Conservation (phyloP, 1,140 invertebrate species). For the Onthophagus taurus region DNA sequence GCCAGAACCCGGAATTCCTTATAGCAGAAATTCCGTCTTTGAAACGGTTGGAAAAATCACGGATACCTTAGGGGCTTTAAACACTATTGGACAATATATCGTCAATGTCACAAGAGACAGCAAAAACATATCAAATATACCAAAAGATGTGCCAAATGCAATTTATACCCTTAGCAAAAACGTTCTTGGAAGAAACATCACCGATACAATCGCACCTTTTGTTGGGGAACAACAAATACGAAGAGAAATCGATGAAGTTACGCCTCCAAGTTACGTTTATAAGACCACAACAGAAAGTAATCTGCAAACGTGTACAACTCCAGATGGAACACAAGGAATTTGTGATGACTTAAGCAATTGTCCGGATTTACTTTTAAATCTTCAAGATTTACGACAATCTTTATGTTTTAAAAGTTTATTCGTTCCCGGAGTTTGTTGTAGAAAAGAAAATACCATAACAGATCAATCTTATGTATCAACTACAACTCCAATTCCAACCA, state of each 20-base stretch:
- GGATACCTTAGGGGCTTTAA: conserved; percentile 63
- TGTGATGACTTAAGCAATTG: conserved; percentile 85
- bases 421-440: conserved; percentile 86
- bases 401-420: conserved; percentile 88
- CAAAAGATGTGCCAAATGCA: conserved; percentile 55
- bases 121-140: conserved; percentile 34
- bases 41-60: conserved; percentile 51
- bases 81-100: conserved; percentile 72
- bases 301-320: conserved; percentile 61
- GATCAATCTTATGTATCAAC: conserved; percentile 23
- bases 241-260: conserved; percentile 8
- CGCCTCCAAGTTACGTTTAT: conserved; percentile 2
- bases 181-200: conserved; percentile 68
- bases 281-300: conserved; percentile 10
- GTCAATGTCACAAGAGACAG: conserved; percentile 63
- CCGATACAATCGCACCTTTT: conserved; percentile 63
- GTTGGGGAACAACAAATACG: conserved; percentile 47
- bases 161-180: conserved; percentile 74
- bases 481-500: conserved; percentile 33
- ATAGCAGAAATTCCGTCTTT: conserved; percentile 29
- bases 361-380: conserved; percentile 74
- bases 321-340: conserved; percentile 46
- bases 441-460: conserved; percentile 32
- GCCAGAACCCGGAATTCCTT: conserved; percentile 10
- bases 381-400: conserved; percentile 71